A percentile compares a stretch with the other conserved stretches of the same genome.
These are phyloP conservation scores for Ladona fulva DNA, from an alignment of 1,140 invertebrate species.

Conservation along the genomic window DNA sequence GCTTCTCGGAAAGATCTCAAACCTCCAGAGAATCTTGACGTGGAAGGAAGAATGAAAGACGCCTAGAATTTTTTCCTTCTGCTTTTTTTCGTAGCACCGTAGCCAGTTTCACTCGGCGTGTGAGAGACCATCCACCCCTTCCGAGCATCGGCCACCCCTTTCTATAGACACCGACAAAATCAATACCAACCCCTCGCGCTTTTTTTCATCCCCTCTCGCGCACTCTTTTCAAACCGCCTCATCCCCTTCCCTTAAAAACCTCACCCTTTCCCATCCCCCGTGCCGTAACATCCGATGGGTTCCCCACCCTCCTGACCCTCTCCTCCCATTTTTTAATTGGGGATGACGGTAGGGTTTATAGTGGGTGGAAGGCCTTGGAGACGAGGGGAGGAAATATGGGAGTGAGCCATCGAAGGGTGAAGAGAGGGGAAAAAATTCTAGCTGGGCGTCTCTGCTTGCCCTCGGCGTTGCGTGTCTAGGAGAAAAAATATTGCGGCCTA, in stretches of 20 bases:
- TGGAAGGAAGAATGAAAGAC: too few species aligned
- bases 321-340: constrained; percentile 2
- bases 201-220: background rate
- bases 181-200: constrained; percentile 1
- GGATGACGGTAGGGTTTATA: background rate
- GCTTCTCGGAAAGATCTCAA: too few species aligned
- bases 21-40: too few species aligned
- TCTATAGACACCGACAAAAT: constrained; percentile 2
- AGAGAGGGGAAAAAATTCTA: too few species aligned
- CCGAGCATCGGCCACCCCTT: background rate
- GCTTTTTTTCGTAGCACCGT: too few species aligned
- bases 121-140: too few species aligned
- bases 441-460: too few species aligned
- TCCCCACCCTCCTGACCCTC: background rate
- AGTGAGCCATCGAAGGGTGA: too few species aligned
- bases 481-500: too few species aligned
- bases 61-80: too few species aligned
- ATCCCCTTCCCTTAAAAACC: background rate
- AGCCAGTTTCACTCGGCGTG: too few species aligned
- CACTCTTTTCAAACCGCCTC: background rate
- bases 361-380: background rate
- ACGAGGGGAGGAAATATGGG: background rate
- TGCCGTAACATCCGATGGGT: background rate
- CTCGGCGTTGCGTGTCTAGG: too few species aligned
- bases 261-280: background rate